Base-by-base conservation (phyloP, 2,113 vertebrate genomes). In the Oxyura jamaicensis region DNA sequence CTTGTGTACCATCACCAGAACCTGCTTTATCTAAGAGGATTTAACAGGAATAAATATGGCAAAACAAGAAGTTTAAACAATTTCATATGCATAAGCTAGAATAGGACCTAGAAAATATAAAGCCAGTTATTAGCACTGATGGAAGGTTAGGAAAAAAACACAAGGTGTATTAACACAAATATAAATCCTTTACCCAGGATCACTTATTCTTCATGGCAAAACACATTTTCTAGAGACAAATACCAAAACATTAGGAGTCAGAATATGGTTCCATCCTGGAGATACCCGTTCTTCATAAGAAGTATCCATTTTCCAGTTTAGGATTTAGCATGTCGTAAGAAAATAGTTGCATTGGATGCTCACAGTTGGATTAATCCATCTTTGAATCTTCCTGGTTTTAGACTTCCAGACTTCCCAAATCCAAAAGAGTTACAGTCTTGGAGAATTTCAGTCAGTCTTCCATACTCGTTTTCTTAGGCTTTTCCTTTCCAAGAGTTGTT, bases 11-110 rank as follows among this genome's bases (percentile, higher is more conserved):
- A 99, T 99, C 99, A 99, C 99, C 99, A 99, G 99, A 99, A 99
- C 99, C 99, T 99, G 99, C 99, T 99, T 99, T 98, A 99, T 99
- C 99, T 99, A 99, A 99, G 99, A 99, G 99, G 99, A 99, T 99
- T 98, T 99, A 99, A 99, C 98, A 99, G 99, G 99, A 99, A 99
- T 99, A 98, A 99, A 99, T 99, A 99, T 98, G 99, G 99, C 99
- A 99, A 99, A 99, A 99, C 98, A 99, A 98, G 98, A 98, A 98
- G 98, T 99, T 99, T 99, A 99, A 98, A 99, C 99, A 99, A 98
- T 98, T 98, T 98, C 97, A 99, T 98, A 99, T 97, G 98, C 96
- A 98, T 98, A 98, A 98, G 98, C 98, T 98, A 99, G 98, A 98
- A 97, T 98, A 99, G 98, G 99, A 98, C 99, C 99, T 99, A 99